Conservation (phyloP, 2,888 invertebrate genomes). For the Nemoura dubitans region DNA sequence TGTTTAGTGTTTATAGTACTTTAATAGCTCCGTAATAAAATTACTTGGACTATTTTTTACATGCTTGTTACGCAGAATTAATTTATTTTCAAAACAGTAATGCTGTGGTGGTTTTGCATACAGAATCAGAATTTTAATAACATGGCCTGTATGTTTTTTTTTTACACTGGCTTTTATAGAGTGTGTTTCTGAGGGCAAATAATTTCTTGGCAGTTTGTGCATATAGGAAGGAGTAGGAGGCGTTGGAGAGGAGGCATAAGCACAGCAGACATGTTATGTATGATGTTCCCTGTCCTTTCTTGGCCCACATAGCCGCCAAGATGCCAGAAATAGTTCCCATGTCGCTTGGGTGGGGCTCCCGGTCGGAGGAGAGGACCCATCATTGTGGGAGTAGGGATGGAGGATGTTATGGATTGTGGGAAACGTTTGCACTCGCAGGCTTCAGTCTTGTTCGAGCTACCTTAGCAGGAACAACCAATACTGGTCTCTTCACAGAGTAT, state of each 20-base stretch:
- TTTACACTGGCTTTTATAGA: not conserved
- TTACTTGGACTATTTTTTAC: not conserved
- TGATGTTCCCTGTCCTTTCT: slow-evolving; percentile 64
- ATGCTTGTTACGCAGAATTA: not conserved
- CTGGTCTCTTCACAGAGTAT: slow-evolving; percentile 35
- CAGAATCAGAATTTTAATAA: not conserved
- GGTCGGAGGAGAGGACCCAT: slow-evolving; percentile 45
- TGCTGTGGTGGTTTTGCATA: not conserved
- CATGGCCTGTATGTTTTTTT: not conserved
- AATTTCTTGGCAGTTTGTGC: slow-evolving; percentile 45
- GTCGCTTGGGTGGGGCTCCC: slow-evolving; percentile 46
- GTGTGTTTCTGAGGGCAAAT: slow-evolving; percentile 24
- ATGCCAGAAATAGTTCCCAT: slow-evolving; percentile 51
- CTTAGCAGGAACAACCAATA: slow-evolving; percentile 23
- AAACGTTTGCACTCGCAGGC: slow-evolving; percentile 23
- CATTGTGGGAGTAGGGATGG: slow-evolving; percentile 43
- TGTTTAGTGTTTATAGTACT: not conserved
- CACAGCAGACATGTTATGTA: slow-evolving; percentile 39
- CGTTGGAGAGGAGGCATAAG: slow-evolving; percentile 30
- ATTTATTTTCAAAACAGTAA: not conserved
- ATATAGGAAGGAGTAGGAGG: slow-evolving; percentile 36
- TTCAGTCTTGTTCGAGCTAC: slow-evolving; percentile 30
- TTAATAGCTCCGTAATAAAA: not conserved
- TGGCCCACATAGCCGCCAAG: slow-evolving; percentile 61
- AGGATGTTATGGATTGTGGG: slow-evolving; percentile 49